Evolutionary conservation across 2,797 vertebrate genomes (phyloP).

Genomic region (Sebastes vulpes): DNA sequence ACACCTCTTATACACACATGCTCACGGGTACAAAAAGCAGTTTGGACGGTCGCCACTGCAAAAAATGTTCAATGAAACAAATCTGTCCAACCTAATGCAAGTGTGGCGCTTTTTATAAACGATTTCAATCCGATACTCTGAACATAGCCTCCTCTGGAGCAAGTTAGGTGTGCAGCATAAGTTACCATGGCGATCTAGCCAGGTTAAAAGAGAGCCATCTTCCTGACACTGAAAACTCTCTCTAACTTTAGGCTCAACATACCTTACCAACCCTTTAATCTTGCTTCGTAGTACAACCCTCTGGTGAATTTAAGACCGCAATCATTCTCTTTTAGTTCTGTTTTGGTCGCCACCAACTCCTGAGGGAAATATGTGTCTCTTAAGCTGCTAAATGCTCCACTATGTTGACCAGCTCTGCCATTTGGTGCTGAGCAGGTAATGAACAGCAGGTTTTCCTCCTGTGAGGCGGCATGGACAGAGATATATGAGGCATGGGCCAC

Average conservation of each 20-base stretch:
- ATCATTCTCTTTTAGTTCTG: background rate
- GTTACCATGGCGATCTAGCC: background rate
- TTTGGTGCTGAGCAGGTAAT: background rate
- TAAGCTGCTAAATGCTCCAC: background rate
- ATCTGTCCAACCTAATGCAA: background rate
- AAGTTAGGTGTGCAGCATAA: background rate
- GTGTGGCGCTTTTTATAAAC: background rate
- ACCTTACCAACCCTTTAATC: too few species aligned
- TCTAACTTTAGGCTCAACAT: background rate
- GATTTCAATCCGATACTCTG: background rate
- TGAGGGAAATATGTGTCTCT: background rate
- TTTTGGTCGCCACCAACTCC: background rate
- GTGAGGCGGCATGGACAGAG: background rate
- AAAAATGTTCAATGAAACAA: background rate
- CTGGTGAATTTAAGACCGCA: too few species aligned
- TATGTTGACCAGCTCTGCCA: background rate
- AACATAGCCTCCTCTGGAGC: background rate
- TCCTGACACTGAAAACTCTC: background rate
- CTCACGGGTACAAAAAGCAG: background rate
- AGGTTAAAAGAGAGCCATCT: background rate
- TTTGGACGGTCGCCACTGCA: background rate
- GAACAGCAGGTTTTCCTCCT: background rate
- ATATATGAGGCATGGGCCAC: background rate
- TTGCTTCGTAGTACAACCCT: too few species aligned
- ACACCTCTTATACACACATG: slow-evolving; percentile 10